These are phyloP conservation scores for Epinotia demarniana DNA, from an alignment of 2,888 invertebrate genomes.

Conservation along the genomic window DNA sequence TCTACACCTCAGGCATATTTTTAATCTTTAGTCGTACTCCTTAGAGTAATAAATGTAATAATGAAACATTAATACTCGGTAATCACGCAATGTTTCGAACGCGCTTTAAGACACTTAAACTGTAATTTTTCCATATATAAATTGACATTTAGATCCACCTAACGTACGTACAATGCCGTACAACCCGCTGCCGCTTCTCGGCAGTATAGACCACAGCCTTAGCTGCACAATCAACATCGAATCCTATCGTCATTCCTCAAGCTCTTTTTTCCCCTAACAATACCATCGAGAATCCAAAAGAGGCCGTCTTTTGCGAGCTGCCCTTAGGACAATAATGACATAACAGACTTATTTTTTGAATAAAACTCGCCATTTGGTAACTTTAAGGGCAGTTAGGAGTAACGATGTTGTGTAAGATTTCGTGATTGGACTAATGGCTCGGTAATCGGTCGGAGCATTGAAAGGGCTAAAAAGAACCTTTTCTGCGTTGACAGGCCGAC, in stretches of 20 bases:
- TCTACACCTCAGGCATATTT: no score
- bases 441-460: neutral
- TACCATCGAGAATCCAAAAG: neutral
- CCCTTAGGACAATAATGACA: neutral
- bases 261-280: neutral
- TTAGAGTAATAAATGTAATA: no score
- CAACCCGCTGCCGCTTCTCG: neutral
- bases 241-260: neutral
- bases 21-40: no score
- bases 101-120: no score
- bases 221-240: neutral
- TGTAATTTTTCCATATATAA: no score
- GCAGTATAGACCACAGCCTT: neutral
- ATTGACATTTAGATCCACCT: no score
- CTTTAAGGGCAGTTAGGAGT: neutral
- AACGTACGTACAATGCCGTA: neutral
- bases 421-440: no score
- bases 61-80: no score
- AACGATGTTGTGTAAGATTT: no score
- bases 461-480: neutral
- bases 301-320: no score
- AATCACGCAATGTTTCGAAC: no score
- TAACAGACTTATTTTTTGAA: neutral
- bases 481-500: no score
- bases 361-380: neutral